Base-by-base conservation (phyloP, 1,140 invertebrate species). In the Danaus melanippus region DNA sequence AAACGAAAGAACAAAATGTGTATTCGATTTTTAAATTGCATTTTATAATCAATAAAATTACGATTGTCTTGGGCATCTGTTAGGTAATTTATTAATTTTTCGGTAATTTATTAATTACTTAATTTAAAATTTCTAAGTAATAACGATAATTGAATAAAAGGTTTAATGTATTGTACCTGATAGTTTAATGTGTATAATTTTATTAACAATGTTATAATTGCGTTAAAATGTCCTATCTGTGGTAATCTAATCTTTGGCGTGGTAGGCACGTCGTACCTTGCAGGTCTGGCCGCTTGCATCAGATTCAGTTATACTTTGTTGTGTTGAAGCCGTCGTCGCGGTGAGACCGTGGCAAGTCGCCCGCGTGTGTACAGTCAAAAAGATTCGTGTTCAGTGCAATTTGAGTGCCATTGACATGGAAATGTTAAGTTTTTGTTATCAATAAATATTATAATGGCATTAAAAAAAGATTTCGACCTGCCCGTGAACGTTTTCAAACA, bases 401-500 rank as follows among this genome's bases (percentile, higher is more conserved):
- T 15, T 15, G 15, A 15, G 78, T 82, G 80, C 60, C 50, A 69
- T 72, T 82, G 74, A 67, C 64, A 72, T 69, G 66, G 64, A 77
- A 74, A 81, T 81, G 76, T 69, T 74, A 62, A 66, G 58, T 63
- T 59, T 61, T 69, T 78, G 70, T 71, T 64, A 54, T 55, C 50
- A 57, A 67, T 60, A 67, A 75, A 50, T 53, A 55, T 58, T 76
- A 81, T 71, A 69, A 86, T 86, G 83, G 83, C 79, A 67, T 69
- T 84, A 67, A 86, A 86, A 78, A 86, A 83, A 66, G 81, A 86
- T 80, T 80, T 79, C 71, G 81, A 84, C 60, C 55, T 79, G 12
- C 71, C 76, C 42, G 71, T 68, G 54, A 86, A 70, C 70, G 75
- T 83, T 66, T 81, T 84, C 66, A 86, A 84, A 62, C 73, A 69